Base-by-base conservation (phyloP, 2,888 invertebrate genomes). In the Molanna angustata region DNA sequence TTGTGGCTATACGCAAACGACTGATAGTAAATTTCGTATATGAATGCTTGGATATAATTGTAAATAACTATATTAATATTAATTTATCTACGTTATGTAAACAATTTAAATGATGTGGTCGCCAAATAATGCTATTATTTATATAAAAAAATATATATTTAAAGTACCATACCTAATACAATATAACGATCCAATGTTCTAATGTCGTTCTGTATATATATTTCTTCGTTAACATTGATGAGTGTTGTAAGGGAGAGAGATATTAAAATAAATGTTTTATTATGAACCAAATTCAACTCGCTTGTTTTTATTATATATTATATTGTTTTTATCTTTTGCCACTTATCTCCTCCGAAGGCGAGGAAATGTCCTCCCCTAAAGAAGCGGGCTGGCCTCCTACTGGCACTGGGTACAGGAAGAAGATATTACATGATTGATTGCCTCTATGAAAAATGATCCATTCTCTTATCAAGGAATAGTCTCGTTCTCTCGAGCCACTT, bases 21-120 rank as follows among this genome's bases (percentile, higher is more conserved):
- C 59, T 59, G 59, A 59, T 59, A 59, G 59, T 54, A 59, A 56
- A 49, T 59, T 58, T 59, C 59, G 54, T 59, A 59, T 58, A 54
- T 56, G 59, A 56, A 56, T 52, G 56, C 56, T 56, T 56, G 56
- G 52, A 56, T n/a, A n/a, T n/a, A 43, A 52, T 35, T 59, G 59
- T 59, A 59, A 52, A 59, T 59, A 59, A 51, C 48, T 58, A 53
- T 56, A 39, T 47, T 44, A 47, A 52, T 51, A 54, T 59, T 59
- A 59, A 59, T 59, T 59, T 59, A 59, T 59, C 54, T 56, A 53
- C 51, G 56, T 58, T 42, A 55, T 43, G 40, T 22, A 52, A 55
- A 55, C 47, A 56, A 56, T 51, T 42, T 56, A 49, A 50, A 56
- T 51, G 42, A 50, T 54, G 51, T 56, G 59, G 56, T 56, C 59